Base-by-base conservation (phyloP, 2,888 invertebrate species). In the Melitaea athalia region DNA sequence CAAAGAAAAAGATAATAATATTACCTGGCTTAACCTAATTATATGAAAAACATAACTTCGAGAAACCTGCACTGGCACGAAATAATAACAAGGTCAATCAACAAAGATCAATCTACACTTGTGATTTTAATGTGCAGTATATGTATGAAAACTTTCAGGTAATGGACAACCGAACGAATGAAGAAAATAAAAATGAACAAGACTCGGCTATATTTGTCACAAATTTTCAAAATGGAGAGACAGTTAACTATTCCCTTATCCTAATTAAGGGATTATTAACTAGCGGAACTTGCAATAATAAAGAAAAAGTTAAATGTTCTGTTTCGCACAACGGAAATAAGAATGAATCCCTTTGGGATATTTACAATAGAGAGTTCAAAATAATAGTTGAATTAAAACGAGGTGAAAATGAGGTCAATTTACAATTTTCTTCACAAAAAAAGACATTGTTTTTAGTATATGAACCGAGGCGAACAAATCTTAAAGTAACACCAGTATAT, bases 401-500 rank as follows among this genome's bases (percentile, higher is more conserved):
- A 57, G 96, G 96, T 12, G 87, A 91, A 76, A 97, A 97, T 85
- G 79, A 91, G 52, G 88, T 96, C 69, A 90, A 91, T 72, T 84
- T 97, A 50, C 92, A 94, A 75, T 95, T 94, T 73, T 88, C 93
- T 59, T 86, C 90, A 70, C 85, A 89, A 76, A 78, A 78, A 59
- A 87, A 89, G 74, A 87, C 87, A 60, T 77, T 95, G 42, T 77
- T 87, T 64, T 78, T 96, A 62, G 88, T 93, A 33, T 95, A 95
- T 80, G 87, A 90, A 73, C 94, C 95, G 14, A 86, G 94, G 69
- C 89, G 91, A 72, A 94, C 94, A 6, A 92, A 94, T 79, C 88
- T 95, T 63, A 89, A 94, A 77, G 95, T 96, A 69, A 94, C 96
- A 49, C 97, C 98, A 17, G 93, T 98, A 17, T 97, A 98, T 82